Evolutionary conservation across 2,113 vertebrate genomes (phyloP).

Genomic region (Mirounga angustirostris): DNA sequence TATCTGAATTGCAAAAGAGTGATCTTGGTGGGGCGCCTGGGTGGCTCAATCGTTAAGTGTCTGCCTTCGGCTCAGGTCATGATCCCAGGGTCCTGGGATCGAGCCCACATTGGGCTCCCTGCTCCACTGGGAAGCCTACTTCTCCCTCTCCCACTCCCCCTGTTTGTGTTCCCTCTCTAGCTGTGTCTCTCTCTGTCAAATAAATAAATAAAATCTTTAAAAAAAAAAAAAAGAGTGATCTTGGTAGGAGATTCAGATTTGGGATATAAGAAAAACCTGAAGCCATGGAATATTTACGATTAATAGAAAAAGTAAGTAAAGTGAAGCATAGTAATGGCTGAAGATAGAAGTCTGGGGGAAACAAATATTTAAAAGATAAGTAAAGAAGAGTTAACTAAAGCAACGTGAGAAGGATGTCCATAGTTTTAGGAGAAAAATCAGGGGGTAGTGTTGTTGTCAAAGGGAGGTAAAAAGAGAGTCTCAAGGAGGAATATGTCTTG

Average conservation of each 20-base stretch:
- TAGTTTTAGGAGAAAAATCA: not conserved
- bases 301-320: conserved; percentile 13
- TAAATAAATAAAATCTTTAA: too few species aligned
- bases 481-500: not conserved
- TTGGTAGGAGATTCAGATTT: not conserved
- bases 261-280: not conserved
- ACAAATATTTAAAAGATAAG: conserved; percentile 30
- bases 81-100: too few species aligned
- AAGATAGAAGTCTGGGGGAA: not conserved
- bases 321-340: not conserved
- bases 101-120: too few species aligned
- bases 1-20: not conserved
- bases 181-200: too few species aligned
- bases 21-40: not conserved
- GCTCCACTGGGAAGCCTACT: too few species aligned
- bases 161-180: too few species aligned
- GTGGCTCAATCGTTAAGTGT: too few species aligned
- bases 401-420: not conserved
- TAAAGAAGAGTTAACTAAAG: not conserved
- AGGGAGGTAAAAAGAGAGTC: not conserved
- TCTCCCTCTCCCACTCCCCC: too few species aligned
- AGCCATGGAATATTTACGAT: not conserved
- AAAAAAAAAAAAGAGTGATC: not conserved
- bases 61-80: too few species aligned
- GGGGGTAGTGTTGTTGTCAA: not conserved